Percentiles rank a stretch among this genome's conserved stretches.
These are phyloP conservation scores for Strigamia crassipes DNA, from an alignment of 2,888 invertebrate species.

Conservation along the genomic window DNA sequence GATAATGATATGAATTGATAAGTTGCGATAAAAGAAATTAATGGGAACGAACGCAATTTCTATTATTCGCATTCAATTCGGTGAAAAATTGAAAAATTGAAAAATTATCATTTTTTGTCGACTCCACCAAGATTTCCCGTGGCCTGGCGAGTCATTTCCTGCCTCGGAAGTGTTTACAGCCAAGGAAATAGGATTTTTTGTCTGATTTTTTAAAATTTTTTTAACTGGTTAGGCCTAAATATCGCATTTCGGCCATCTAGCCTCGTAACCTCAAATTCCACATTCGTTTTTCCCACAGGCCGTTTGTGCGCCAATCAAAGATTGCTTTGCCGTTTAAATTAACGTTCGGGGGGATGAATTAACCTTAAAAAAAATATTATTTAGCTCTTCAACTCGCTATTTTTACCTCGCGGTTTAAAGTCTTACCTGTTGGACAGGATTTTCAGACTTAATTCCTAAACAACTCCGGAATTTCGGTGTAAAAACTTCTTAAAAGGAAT, in stretches of 20 bases:
- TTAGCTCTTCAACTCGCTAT: neutral
- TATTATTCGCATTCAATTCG: too few relatives aligned
- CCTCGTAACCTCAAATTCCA: neutral
- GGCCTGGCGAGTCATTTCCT: neutral
- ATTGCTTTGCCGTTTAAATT: neutral
- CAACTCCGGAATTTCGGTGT: neutral
- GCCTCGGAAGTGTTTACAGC: neutral
- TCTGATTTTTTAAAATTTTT: neutral
- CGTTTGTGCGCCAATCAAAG: neutral
- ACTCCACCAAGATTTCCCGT: neutral
- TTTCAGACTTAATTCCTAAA: neutral
- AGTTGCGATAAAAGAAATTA: neutral
- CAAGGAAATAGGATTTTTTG: neutral
- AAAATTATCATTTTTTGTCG: neutral
- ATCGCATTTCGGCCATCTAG: neutral
- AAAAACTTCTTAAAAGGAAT: neutral
- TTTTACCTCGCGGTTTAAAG: neutral
- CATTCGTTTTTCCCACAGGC: neutral
- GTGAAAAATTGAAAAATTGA: too few relatives aligned
- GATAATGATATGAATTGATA: neutral
- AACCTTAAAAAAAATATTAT: neutral
- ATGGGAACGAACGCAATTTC: neutral
- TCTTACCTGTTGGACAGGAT: slow-evolving; percentile 7
- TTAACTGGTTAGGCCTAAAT: neutral
- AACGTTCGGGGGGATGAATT: neutral